These are phyloP conservation scores for Muscicapa striata DNA, from an alignment of 2,797 vertebrate species.

Conservation along the genomic window DNA sequence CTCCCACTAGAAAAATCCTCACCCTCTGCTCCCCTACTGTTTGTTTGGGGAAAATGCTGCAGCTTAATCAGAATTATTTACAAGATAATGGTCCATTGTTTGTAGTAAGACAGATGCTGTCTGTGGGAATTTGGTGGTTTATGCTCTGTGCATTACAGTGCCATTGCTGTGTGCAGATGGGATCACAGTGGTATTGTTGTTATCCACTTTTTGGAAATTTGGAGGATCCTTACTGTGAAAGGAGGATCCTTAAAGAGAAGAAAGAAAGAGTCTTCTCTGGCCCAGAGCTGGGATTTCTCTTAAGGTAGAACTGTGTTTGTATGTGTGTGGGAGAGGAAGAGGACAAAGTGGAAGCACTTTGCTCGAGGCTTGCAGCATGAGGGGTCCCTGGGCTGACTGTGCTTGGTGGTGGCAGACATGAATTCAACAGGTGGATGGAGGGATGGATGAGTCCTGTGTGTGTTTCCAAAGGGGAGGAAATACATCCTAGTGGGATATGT, in stretches of 20 bases:
- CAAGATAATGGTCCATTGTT: slow-evolving; percentile 85
- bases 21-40: slow-evolving; percentile 60
- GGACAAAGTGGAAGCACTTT: background rate
- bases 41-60: slow-evolving; percentile 76
- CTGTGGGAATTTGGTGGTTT: slow-evolving; percentile 83
- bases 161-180: slow-evolving; percentile 77
- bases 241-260: slow-evolving; percentile 38
- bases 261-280: background rate
- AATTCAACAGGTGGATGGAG: background rate
- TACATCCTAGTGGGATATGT: background rate
- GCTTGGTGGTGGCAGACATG: background rate
- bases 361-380: background rate
- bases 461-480: background rate
- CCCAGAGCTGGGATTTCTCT: slow-evolving; percentile 17
- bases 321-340: background rate
- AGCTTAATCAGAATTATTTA: slow-evolving; percentile 86
- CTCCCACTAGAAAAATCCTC: slow-evolving; percentile 58
- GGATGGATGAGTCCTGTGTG: background rate
- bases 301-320: background rate
- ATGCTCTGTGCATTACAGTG: slow-evolving; percentile 73
- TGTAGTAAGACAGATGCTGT: slow-evolving; percentile 83
- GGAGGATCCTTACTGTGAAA: slow-evolving; percentile 61
- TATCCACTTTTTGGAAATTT: slow-evolving; percentile 67
- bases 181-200: slow-evolving; percentile 72
- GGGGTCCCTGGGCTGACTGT: background rate